Base-by-base conservation (phyloP, 1,140 invertebrate species). In the Neodiprion lecontei region DNA sequence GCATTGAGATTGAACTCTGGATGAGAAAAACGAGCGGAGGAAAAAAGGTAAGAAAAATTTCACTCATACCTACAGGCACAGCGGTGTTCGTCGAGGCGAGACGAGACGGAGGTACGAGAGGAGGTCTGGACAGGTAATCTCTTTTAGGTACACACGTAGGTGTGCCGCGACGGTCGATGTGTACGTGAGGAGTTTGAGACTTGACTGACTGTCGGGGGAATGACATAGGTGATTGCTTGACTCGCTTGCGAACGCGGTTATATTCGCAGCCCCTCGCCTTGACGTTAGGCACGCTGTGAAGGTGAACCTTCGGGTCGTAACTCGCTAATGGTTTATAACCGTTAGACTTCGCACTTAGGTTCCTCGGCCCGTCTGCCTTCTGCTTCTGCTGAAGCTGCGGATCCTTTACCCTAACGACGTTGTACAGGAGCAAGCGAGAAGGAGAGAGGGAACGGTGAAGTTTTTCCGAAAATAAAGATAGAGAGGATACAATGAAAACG, bases 401-500 rank as follows among this genome's bases (percentile, higher is more conserved):
- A 12, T 61, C 53, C 5, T 61, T 17, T 61, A 61, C 53, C 53
- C 11, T 61, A 50, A 40, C 49, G 14, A 50, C 17, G n/a, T 75
- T 72, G 77, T 49, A 28, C 66, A 67, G 61, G 23, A 73, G 23
- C 48, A 72, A 48, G 67, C 74, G 67, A 74, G 73, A 53, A 49
- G 69, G 69, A 48, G 68, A 28, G 23, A 23, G 69, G 47, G 67
- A 47, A 49, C 23, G 23, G 28, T 28, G 68, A 73, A 66, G n/a
- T 2, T 21, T 61, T 76, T 79, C 77, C 75, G 74, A 75, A 72
- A 40, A 40, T 74, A 73, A 48, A 50, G 72, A 75, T 73, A 78
- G 76, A 78, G 73, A 73, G 74, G 75, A 79, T 78, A 78, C 79
- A 81, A 78, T 74, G 77, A 76, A 75, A 74, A 69, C 75, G 23